phyloP scores from a whole-genome alignment of 2,113 vertebrate genomes.

The Prunella himalayana region DNA sequence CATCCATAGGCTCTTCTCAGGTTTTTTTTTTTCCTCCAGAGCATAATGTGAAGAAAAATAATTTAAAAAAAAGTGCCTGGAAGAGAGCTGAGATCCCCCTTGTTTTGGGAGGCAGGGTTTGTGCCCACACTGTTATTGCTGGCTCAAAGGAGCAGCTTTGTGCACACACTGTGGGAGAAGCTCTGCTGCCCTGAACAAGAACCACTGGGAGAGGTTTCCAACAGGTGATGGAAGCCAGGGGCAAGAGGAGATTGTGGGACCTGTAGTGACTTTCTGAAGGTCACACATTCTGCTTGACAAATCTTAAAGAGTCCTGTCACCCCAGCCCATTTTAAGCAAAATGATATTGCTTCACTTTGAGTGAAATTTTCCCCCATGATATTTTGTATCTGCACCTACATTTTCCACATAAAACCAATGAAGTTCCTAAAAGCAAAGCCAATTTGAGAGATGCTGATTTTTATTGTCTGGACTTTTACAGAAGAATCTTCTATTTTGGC shows the following conservation, averaged over 20 bases:
- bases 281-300: background rate
- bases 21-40: background rate
- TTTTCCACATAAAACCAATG: background rate
- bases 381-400: background rate
- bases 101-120: background rate
- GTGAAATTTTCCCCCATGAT: background rate
- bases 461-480: background rate
- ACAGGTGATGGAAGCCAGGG: background rate
- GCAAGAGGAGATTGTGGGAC: background rate
- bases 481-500: background rate
- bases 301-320: background rate
- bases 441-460: background rate
- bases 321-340: background rate
- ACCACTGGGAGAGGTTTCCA: background rate
- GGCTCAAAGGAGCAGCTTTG: background rate
- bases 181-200: background rate
- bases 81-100: background rate
- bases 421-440: background rate
- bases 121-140: background rate
- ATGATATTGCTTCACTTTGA: accelerated
- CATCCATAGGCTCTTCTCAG: background rate
- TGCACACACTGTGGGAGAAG: accelerated
- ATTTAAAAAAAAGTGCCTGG: background rate
- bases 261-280: background rate
- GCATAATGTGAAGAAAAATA: background rate